Conservation (phyloP, 2,797 vertebrate genomes). For the Carcharodon carcharias region DNA sequence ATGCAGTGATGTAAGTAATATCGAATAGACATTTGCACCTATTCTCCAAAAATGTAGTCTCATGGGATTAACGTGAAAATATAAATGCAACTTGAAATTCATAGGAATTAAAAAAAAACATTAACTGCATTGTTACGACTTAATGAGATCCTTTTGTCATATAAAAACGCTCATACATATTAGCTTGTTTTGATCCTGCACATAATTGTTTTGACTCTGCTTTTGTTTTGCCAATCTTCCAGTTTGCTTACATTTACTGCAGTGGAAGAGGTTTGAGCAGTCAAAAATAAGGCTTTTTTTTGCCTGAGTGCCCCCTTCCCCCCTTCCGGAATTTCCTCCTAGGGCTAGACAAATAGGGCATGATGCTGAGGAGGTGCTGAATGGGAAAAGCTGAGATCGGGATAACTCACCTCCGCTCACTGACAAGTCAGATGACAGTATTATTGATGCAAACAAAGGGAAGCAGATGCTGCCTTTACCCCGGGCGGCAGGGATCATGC, state of each 20-base stretch:
- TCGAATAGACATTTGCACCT: background rate
- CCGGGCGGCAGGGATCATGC: slow-evolving; percentile 4
- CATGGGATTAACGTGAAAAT: background rate
- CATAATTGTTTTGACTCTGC: background rate
- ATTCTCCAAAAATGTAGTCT: background rate
- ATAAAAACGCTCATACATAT: background rate
- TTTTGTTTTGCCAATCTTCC: background rate
- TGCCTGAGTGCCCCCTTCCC: no score
- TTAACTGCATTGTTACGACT: background rate
- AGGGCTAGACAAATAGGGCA: background rate
- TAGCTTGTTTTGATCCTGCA: background rate
- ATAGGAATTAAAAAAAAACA: background rate
- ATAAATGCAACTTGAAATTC: background rate
- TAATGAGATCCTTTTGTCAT: background rate
- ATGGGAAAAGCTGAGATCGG: background rate
- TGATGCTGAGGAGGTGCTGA: background rate
- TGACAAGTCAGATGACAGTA: slow-evolving; percentile 41
- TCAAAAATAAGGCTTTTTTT: no score
- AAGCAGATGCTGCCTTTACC: background rate
- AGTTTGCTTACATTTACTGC: background rate
- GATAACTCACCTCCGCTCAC: background rate
- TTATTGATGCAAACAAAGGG: slow-evolving; percentile 38
- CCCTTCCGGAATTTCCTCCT: background rate
- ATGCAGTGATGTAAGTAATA: background rate
- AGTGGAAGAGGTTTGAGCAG: background rate